A percentile compares a stretch with the other conserved stretches of the same genome.
These are phyloP conservation scores for Stichodactyla mertensii DNA, from an alignment of 64 coral and sea anemone genomes.

Conservation along the genomic window DNA sequence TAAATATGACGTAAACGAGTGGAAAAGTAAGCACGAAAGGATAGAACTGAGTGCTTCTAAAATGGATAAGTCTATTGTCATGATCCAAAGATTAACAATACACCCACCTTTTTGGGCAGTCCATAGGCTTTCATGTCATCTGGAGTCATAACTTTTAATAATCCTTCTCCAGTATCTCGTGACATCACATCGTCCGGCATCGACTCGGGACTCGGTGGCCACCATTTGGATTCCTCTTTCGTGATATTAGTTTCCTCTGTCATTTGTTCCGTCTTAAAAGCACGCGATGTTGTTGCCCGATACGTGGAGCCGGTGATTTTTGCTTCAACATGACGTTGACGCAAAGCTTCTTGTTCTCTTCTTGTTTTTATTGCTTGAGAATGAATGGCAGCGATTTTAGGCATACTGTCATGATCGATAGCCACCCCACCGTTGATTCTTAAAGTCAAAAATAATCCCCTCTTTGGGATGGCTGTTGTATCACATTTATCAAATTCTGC, in stretches of 20 bases:
- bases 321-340: background rate
- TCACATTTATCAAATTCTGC: background rate
- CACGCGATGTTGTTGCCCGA: background rate
- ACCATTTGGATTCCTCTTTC: conserved; percentile 4
- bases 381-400: conserved; percentile 2
- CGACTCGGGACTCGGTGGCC: conserved; percentile 23
- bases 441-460: conserved; percentile 2
- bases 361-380: background rate
- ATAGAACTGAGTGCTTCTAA: background rate
- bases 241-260: background rate
- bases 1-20: background rate
- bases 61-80: background rate
- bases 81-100: too few species aligned
- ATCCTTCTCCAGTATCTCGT: background rate
- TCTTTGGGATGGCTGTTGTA: background rate
- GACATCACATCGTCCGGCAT: background rate
- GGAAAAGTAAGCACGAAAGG: background rate
- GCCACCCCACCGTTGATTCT: conserved; percentile 11
- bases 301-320: background rate
- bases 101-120: background rate
- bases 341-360: background rate
- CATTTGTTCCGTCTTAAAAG: background rate
- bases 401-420: conserved; percentile 18
- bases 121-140: conserved; percentile 26
- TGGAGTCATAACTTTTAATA: conserved; percentile 27